These are phyloP conservation scores for Oplegnathus fasciatus DNA, from an alignment of 2,113 vertebrate species.

Conservation along the genomic window DNA sequence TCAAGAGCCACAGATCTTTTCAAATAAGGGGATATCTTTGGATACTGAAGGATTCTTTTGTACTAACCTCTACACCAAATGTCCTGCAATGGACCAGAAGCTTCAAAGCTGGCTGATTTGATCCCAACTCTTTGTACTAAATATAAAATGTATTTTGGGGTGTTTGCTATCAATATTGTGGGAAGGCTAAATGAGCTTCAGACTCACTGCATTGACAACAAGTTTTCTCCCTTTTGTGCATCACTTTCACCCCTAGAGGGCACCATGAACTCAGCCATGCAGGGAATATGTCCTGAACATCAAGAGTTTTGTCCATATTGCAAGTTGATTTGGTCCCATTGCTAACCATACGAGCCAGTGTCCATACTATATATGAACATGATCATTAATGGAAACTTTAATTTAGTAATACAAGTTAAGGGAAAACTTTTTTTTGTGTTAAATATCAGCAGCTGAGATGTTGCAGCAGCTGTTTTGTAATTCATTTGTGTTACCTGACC, in stretches of 20 bases:
- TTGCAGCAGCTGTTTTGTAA: no score
- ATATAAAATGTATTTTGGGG: slow-evolving; percentile 4
- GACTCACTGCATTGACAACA: background rate
- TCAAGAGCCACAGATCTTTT: slow-evolving; percentile 34
- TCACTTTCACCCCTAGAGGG: slow-evolving; percentile 70
- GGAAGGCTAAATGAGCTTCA: background rate
- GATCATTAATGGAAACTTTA: no score
- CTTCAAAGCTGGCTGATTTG: slow-evolving; percentile 1
- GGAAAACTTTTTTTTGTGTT: no score
- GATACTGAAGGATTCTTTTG: slow-evolving; percentile 3
- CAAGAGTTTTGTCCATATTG: background rate
- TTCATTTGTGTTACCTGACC: no score
- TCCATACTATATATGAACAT: no score
- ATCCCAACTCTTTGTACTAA: slow-evolving; percentile 23
- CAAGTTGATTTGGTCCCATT: background rate
- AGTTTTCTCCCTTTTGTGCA: background rate
- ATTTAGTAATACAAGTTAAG: no score
- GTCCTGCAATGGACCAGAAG: background rate
- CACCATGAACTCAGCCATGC: slow-evolving; percentile 41
- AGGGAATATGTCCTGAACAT: background rate
- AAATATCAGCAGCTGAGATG: no score
- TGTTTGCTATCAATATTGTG: slow-evolving; percentile 14
- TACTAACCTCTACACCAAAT: slow-evolving; percentile 6
- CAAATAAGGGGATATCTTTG: slow-evolving; percentile 26
- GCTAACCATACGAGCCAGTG: no score